phyloP scores from a whole-genome alignment of 2,113 vertebrate species.

The Coptodon rendalli region DNA sequence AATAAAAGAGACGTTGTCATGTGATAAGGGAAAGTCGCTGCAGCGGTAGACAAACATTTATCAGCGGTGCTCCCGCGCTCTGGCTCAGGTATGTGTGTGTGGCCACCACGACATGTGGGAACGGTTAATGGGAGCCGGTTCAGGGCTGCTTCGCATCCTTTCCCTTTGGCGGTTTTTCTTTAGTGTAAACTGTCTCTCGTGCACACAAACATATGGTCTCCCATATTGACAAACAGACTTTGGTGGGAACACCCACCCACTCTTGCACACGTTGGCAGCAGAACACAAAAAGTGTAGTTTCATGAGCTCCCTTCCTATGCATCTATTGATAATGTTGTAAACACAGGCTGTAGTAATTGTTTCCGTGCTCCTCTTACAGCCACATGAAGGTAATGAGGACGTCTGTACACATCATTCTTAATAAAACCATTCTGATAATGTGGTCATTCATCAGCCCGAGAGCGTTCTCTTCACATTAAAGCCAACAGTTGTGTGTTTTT shows the following conservation, averaged over 20 bases:
- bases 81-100: slow-evolving; percentile 38
- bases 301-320: neutral
- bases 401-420: slow-evolving; percentile 32
- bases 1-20: neutral
- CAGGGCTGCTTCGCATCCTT: slow-evolving; percentile 39
- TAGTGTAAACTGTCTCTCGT: slow-evolving; percentile 34
- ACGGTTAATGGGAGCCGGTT: slow-evolving; percentile 50
- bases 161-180: slow-evolving; percentile 41
- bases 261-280: slow-evolving; percentile 29
- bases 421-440: slow-evolving; percentile 39
- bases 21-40: neutral
- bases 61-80: neutral
- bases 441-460: slow-evolving; percentile 12
- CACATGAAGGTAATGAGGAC: slow-evolving; percentile 25
- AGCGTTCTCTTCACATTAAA: slow-evolving; percentile 26
- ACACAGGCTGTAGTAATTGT: slow-evolving; percentile 25
- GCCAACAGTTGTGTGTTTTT: neutral
- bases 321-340: slow-evolving; percentile 19
- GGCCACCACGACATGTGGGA: slow-evolving; percentile 54
- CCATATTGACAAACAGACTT: slow-evolving; percentile 61
- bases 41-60: neutral
- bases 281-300: slow-evolving; percentile 49
- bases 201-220: slow-evolving; percentile 54
- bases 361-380: slow-evolving; percentile 3
- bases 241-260: slow-evolving; percentile 8